Evolutionary conservation across 2,888 invertebrate species (phyloP).

Genomic region (Sarcophaga rosellei): DNA sequence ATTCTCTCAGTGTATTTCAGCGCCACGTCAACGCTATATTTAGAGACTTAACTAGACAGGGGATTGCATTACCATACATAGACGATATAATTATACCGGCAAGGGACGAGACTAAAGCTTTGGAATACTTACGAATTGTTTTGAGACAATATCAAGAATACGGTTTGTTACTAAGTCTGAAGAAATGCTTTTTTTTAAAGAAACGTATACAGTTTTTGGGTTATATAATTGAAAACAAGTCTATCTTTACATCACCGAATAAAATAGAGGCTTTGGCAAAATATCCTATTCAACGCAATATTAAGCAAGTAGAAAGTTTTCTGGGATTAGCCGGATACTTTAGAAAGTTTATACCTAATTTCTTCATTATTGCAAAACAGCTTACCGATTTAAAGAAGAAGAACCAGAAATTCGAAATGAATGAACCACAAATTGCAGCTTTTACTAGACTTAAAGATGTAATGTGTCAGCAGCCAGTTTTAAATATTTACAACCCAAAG

Average conservation of each 20-base stretch:
- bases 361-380: conserved; percentile 69
- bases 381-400: conserved; percentile 68
- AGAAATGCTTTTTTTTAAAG: conserved; percentile 24
- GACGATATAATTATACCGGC: conserved; percentile 73
- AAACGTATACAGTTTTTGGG: conserved; percentile 64
- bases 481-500: conserved; percentile 62
- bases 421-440: conserved; percentile 62
- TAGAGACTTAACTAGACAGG: conserved; percentile 47
- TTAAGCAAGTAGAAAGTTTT: conserved; percentile 73
- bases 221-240: conserved; percentile 61
- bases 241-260: conserved; percentile 67
- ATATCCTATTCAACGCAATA: conserved; percentile 70
- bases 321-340: conserved; percentile 73
- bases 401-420: conserved; percentile 66
- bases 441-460: conserved; percentile 66
- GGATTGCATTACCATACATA: conserved; percentile 68
- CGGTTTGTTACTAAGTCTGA: no score
- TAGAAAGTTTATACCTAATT: conserved; percentile 71
- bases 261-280: conserved; percentile 71
- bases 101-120: conserved; percentile 49
- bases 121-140: no score
- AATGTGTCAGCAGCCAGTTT: conserved; percentile 56
- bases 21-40: conserved; percentile 35
- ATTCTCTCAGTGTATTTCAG: conserved; percentile 71
- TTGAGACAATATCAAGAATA: no score